Base-by-base conservation (phyloP, 2,797 vertebrate species). In the Intellagama lesueurii region DNA sequence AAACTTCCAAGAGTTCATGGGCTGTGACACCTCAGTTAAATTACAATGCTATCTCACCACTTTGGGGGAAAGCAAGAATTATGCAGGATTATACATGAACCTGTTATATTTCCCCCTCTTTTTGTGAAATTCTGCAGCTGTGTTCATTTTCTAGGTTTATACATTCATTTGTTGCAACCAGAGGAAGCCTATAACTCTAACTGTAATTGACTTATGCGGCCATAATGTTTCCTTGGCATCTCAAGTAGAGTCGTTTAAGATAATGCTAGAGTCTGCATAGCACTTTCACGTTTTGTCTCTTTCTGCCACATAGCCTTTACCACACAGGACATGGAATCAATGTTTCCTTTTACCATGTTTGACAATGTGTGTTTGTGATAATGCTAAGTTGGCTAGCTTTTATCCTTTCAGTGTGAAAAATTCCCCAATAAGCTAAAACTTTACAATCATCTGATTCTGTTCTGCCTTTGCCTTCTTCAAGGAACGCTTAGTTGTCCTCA, bases 401-500 rank as follows among this genome's bases (percentile, higher is more conserved):
- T 83, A 9, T 24, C 28, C 52, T 89, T 90, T 92, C 72, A 77
- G 11, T 89, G 88, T 81, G 88, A 92, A 93, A 93, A 52, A 66
- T 44, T 14, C 81, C 68, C 68, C 26, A 69, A 52, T 84, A 86
- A 83, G 30, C 60, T 81, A 75, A 87, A 87, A 80, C 89, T 75
- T 49, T 56, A 49, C 72, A 89, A 90, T 92, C 32, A 47, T 52
- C 32, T 28, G 14, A 64, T 84, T 91, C 64, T 85, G 83, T 77
- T 72, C 78, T 83, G 49, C 11, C 26, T 2, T 56, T 89, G 47
- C 52, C 81, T 90, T 66, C 17, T 44, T 32, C 44, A 14, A 24
- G 86, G 26, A 68, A 87, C 76, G 86, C 75, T 87, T 78, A 77
- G 16, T 92, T 91, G 81, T 24, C 56, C 87, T 85, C 4, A 12